Base-by-base conservation (phyloP, 2,797 vertebrate species). In the Gambelia wislizenii region DNA sequence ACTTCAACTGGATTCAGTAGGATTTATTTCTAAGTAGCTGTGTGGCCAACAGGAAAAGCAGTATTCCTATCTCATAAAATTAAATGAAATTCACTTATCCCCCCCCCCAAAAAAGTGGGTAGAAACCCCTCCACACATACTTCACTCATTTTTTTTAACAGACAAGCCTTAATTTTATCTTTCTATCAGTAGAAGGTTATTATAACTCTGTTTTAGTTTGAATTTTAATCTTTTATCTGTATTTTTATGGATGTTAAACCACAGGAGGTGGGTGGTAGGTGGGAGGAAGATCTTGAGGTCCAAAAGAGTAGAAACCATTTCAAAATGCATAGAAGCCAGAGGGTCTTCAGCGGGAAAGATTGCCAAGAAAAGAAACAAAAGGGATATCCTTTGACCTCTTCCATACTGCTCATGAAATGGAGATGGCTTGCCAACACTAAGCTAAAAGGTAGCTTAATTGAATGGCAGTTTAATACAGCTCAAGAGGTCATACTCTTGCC, bases 401-500 rank as follows among this genome's bases (percentile, higher is more conserved):
- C 91, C 90, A 92, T 87, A 86, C 84, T 86, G 83, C 77, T 92
- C 81, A 89, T 79, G 78, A 90, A 86, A 89, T 82, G 64, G n/a
- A 0, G 0, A 77, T 61, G n/a, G 42, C 91, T 93, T 93, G 42
- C 30, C 76, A 95, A 93, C 87, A 42, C 88, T 78, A 75, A 91
- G 44, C 83, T 91, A 92, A 91, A 93, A 92, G 86, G 90, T 88
- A 84, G 81, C 89, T 95, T 92, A 94, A 94, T 94, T 89, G 92
- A 94, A 91, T 0, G 0, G 76, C 70, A 94, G 88, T 92, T 94
- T 94, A 94, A 92, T 92, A 89, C 0, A 1, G 27, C 86, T 94
- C 92, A 89, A 87, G 78, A 74, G 88, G 93, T 91, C 88, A 72
- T 1, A 6, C 91, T 84, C 3, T 0, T 88, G 33, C 81, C 22